A percentile compares a stretch with the other conserved stretches of the same genome.
Conservation (phyloP, 2,888 invertebrate genomes). For the Mythimna ferrago region DNA sequence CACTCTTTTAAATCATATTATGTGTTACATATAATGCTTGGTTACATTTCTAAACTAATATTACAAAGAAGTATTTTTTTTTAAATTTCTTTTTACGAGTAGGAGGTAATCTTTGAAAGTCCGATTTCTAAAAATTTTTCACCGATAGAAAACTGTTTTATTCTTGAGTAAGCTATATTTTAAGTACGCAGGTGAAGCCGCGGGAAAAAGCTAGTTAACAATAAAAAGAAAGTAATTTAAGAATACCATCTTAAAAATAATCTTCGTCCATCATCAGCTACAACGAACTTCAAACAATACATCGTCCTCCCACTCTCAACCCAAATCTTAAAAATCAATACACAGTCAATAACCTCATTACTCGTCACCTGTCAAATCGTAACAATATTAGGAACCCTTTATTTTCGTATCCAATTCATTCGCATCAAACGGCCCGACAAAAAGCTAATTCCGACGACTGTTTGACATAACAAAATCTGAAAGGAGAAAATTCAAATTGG, state of each 20-base stretch:
- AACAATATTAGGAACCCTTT: slow-evolving; percentile 62
- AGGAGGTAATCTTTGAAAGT: no score
- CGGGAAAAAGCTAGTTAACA: no score
- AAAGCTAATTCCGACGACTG: slow-evolving; percentile 76
- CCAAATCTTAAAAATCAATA: slow-evolving; percentile 54
- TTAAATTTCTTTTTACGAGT: no score
- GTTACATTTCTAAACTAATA: no score
- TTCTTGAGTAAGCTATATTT: no score
- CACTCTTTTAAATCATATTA: no score
- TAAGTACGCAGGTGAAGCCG: no score
- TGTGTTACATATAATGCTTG: no score
- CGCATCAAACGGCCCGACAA: slow-evolving; percentile 67
- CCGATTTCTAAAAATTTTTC: no score
- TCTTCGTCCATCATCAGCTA: not conserved
- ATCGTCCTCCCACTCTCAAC: not conserved
- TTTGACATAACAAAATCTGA: slow-evolving; percentile 85
- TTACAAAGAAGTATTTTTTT: no score
- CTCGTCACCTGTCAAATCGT: slow-evolving; percentile 57
- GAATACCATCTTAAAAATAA: not conserved
- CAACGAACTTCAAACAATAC: slow-evolving; percentile 22
- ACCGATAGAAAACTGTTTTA: no score
- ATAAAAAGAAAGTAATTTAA: not conserved
- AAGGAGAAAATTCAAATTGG: slow-evolving; percentile 85
- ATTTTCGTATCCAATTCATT: slow-evolving; percentile 66
- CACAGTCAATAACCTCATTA: slow-evolving; percentile 57